Conservation (phyloP, 2,888 invertebrate species). For the Drosophila diplacantha region DNA sequence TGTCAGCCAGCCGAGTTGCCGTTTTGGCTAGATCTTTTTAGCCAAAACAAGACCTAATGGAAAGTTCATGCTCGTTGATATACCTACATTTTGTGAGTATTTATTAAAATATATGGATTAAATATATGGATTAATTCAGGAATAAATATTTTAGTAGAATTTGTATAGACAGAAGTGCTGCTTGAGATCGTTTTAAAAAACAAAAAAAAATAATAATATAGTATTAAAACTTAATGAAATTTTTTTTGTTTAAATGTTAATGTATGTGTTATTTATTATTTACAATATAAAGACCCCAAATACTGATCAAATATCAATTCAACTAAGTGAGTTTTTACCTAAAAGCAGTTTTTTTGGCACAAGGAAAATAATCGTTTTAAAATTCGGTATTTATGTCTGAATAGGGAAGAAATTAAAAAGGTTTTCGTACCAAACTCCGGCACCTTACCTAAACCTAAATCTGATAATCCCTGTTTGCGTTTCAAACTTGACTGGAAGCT, state of each 20-base stretch:
- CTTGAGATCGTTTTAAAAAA: too few relatives aligned
- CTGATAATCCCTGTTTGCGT: not conserved
- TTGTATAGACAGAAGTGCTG: too few relatives aligned
- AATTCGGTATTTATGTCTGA: not conserved
- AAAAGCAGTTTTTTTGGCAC: not conserved
- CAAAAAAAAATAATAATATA: too few relatives aligned
- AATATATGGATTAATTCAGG: not conserved
- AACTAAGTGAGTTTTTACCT: not conserved
- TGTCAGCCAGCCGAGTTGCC: constrained; percentile 1
- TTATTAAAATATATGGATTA: not conserved
- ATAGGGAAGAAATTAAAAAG: too few relatives aligned
- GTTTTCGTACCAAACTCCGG: too few relatives aligned
- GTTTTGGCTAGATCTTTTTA: not conserved
- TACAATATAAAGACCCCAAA: not conserved
- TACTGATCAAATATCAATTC: not conserved
- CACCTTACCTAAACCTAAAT: too few relatives aligned
- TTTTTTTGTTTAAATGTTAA: too few relatives aligned
- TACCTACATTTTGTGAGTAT: not conserved
- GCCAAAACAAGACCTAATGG: not conserved
- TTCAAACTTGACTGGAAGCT: not conserved
- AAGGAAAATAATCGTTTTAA: not conserved
- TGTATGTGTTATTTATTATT: not conserved
- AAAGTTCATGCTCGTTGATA: not conserved
- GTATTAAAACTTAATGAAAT: too few relatives aligned
- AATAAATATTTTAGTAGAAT: not conserved